These are phyloP conservation scores for Lycophotia porphyrea DNA, from an alignment of 2,888 invertebrate genomes.

Conservation along the genomic window DNA sequence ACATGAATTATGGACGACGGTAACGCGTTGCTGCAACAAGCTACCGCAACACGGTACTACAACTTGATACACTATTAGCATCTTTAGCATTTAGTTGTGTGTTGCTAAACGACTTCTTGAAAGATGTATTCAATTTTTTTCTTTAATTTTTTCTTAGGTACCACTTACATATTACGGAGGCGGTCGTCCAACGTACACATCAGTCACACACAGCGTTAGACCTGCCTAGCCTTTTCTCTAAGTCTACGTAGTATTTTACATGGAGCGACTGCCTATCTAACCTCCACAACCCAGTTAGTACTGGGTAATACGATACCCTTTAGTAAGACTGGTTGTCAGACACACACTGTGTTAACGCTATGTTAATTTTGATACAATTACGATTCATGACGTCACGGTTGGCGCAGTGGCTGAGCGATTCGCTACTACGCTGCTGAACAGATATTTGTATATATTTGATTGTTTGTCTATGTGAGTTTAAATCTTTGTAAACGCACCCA, in stretches of 20 bases:
- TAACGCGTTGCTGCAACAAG: slow-evolving; percentile 43
- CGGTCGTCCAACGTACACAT: background rate
- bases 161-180: background rate
- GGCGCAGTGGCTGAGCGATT: background rate
- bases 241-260: too few relatives aligned
- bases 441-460: too few relatives aligned
- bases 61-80: slow-evolving; percentile 57
- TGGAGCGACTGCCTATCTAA: too few relatives aligned
- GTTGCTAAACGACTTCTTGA: slow-evolving; percentile 20
- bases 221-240: too few relatives aligned
- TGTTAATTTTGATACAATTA: background rate
- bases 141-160: background rate
- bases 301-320: too few relatives aligned
- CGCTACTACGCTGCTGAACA: background rate
- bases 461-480: background rate
- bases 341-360: background rate
- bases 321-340: too few relatives aligned
- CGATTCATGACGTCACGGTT: background rate
- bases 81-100: slow-evolving; percentile 36
- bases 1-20: slow-evolving; percentile 59
- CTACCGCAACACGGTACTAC: slow-evolving; percentile 44
- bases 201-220: background rate
- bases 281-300: too few relatives aligned
- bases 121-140: background rate
- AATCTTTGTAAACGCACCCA: background rate